Evolutionary conservation across 2,797 vertebrate species (phyloP).

Genomic region (Clamator glandarius): DNA sequence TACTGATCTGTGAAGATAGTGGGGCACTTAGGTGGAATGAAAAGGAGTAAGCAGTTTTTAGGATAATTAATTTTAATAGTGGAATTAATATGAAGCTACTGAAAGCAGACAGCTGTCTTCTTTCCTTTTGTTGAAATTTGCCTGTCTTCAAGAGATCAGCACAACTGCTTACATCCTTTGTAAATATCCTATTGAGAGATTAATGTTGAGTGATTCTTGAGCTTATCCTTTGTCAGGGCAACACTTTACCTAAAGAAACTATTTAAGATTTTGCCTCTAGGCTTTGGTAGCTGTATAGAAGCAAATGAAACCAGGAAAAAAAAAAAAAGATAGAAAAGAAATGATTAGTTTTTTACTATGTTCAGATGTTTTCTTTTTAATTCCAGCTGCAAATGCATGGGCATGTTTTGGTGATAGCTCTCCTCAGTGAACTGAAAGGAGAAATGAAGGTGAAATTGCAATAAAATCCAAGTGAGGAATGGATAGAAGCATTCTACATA

Average conservation of each 20-base stretch:
- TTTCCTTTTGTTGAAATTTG: not conserved
- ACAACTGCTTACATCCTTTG: not conserved
- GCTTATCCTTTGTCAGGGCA: not conserved
- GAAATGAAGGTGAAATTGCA: not conserved
- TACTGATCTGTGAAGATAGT: not conserved
- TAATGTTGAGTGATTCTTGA: not conserved
- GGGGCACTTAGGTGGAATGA: not conserved
- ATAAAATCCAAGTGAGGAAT: not conserved
- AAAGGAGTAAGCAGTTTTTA: not conserved
- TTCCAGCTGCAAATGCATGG: not conserved
- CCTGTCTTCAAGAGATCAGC: not conserved
- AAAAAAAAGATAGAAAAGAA: not conserved
- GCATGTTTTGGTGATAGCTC: not conserved
- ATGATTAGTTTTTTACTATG: not conserved
- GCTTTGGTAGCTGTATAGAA: not conserved
- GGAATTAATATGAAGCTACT: not conserved
- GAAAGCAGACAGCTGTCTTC: not conserved
- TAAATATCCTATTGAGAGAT: not conserved
- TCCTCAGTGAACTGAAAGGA: not conserved
- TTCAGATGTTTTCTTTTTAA: not conserved
- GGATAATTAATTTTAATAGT: not conserved
- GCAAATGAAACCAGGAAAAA: not conserved
- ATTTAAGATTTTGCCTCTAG: not conserved
- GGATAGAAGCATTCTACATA: not conserved
- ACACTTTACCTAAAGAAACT: not conserved